phyloP scores from a whole-genome alignment of 1,140 invertebrate species.

The Drosophila grimshawi region DNA sequence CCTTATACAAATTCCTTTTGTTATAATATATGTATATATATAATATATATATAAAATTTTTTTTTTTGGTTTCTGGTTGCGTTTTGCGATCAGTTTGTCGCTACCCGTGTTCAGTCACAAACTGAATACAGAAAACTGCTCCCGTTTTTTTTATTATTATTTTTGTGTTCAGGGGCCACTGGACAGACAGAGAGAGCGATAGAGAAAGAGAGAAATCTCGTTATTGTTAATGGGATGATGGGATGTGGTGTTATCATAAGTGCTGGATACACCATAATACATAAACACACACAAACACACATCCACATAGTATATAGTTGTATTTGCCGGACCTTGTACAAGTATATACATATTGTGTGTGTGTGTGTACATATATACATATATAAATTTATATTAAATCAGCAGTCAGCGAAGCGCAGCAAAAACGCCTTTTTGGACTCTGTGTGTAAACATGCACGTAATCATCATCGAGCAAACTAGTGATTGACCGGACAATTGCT shows the following conservation, averaged over 20 bases:
- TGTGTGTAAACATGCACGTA: constrained; percentile 65
- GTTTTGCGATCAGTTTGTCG: constrained; percentile 17
- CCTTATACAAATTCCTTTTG: constrained; percentile 11
- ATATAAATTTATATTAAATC: constrained; percentile 68
- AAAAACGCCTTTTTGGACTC: constrained; percentile 58
- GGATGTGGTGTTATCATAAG: constrained; percentile 36
- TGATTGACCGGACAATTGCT: constrained; percentile 7
- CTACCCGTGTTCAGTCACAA: constrained; percentile 38
- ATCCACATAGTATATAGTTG: neutral
- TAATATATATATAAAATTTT: constrained; percentile 26
- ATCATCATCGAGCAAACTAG: constrained; percentile 35
- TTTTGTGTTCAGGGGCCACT: too few relatives aligned
- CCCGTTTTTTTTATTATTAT: neutral
- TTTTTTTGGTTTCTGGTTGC: constrained; percentile 20
- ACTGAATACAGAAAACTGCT: constrained; percentile 35
- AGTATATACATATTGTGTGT: constrained; percentile 13
- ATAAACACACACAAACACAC: constrained; percentile 4
- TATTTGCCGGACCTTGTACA: constrained; percentile 17
- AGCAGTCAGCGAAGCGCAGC: constrained; percentile 39
- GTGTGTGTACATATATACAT: constrained; percentile 9
- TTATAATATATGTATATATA: constrained; percentile 4
- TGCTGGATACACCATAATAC: constrained; percentile 41
- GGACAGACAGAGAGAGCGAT: neutral
- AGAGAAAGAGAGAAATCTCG: constrained; percentile 9
- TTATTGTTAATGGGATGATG: constrained; percentile 28